Evolutionary conservation across 2,113 vertebrate species (phyloP), one percentile per base, ranked within the genome.

Genomic region (Eleginops maclovinus): DNA sequence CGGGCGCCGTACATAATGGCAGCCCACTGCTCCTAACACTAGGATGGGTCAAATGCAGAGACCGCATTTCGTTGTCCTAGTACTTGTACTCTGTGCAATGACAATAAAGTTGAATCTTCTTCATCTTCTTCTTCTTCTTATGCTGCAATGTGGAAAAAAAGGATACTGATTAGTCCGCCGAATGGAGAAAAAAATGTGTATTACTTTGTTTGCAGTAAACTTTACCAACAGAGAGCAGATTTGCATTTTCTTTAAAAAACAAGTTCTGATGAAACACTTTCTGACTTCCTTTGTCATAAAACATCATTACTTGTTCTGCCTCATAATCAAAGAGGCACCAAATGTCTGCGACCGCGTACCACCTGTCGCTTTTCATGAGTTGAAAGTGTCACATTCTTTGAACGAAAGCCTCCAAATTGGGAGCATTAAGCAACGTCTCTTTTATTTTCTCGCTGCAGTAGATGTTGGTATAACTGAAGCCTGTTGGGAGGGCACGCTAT

Each of bases 371-470:
- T 63, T 31, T 72, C 40, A 69, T 47, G 66, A 40, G 64, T 41
- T 1, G 3, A 72, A 43, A n/a, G 47, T 64, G 61, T 79, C 54
- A 54, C 36, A 43, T 79, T 21, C 28, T 79, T 46, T 56, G 28
- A 75, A 55, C 14, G 14, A 60, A 51, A 73, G 50, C 67, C 22
- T 86, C 71, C 44, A 10, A 43, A 77, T 49, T 0, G 28, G 63
- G 59, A 67, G 75, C 51, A 41, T 81, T 75, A 51, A 43, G 62
- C 49, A 15, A 6, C 43, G 40, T 28, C 24, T 21, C 41, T 55
- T 74, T 80, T 62, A 41, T 80, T 58, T 77, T 12, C 56, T 68
- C n/a, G 2, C 82, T 15, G 81, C 64, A 54, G 75, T 47, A 54
- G 82, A 53, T 68, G 73, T 56, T 51, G 68, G 60, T 64, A 31